A percentile compares a stretch with the other conserved stretches of the same genome.
Conservation (phyloP, 2,797 vertebrate species). For the Crax fasciolata region DNA sequence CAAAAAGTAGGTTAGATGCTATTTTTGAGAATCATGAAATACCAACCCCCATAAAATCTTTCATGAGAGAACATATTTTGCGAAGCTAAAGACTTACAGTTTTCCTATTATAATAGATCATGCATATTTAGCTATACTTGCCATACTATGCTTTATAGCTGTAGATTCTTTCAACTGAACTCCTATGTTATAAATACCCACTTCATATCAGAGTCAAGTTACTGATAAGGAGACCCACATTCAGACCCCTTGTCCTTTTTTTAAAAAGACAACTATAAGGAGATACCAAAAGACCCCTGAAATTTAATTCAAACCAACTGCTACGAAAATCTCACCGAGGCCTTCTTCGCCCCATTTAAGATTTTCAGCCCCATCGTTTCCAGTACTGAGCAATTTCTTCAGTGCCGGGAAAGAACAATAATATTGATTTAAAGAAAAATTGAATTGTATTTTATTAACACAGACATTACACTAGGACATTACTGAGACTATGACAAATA, state of each 20-base stretch:
- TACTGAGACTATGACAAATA: not conserved
- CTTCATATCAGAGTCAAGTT: constrained; percentile 62
- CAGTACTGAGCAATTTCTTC: not conserved
- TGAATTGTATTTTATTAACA: constrained; percentile 22
- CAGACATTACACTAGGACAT: not conserved
- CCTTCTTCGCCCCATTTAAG: not conserved
- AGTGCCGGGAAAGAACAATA: constrained; percentile 6
- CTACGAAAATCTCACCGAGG: constrained; percentile 24
- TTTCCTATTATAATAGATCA: constrained; percentile 34
- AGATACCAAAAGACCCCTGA: constrained; percentile 38
- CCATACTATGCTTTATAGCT: constrained; percentile 72
- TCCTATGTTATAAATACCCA: constrained; percentile 2
- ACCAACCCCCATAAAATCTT: constrained; percentile 77
- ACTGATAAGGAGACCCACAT: constrained; percentile 33
- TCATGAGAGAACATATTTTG: constrained; percentile 59
- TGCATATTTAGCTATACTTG: constrained; percentile 68
- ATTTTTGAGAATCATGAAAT: constrained; percentile 71
- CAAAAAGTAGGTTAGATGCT: constrained; percentile 77
- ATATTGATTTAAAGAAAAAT: constrained; percentile 26
- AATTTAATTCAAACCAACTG: constrained; percentile 57
- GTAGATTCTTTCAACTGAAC: constrained; percentile 50
- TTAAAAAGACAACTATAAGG: constrained; percentile 2
- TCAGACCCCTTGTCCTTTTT: constrained; percentile 1
- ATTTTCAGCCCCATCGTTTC: not conserved
- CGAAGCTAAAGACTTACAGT: not conserved